Evolutionary conservation across 2,888 invertebrate species (phyloP).

Genomic region (Hypolimnas misippus): DNA sequence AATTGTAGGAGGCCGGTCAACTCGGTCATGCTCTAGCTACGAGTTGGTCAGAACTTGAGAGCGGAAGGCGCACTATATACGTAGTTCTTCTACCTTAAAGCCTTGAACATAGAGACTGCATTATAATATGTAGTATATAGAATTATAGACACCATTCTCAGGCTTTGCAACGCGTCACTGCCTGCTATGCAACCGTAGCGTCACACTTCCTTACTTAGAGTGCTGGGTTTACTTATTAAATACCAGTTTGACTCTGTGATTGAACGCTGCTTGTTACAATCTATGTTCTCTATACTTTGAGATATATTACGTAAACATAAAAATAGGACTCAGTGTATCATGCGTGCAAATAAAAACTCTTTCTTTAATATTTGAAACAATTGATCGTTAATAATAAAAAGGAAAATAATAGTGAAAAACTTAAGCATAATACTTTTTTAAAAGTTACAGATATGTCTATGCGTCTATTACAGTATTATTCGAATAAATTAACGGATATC

Average conservation of each 20-base stretch:
- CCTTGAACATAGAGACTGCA: constrained; percentile 31
- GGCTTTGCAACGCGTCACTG: constrained; percentile 61
- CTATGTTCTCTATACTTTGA: not conserved
- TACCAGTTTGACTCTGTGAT: constrained; percentile 28
- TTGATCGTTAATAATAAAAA: no score
- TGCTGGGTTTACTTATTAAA: constrained; percentile 35
- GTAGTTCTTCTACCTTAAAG: constrained; percentile 26
- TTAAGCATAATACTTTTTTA: no score
- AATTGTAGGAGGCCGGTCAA: constrained; percentile 45
- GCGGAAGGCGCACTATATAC: constrained; percentile 33
- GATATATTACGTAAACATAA: not conserved
- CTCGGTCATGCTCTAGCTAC: constrained; percentile 45
- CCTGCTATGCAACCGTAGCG: constrained; percentile 46
- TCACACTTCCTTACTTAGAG: constrained; percentile 44
- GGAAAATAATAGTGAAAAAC: no score
- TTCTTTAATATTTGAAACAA: no score
- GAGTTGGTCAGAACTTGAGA: constrained; percentile 27
- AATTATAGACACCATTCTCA: constrained; percentile 56
- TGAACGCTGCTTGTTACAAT: constrained; percentile 7
- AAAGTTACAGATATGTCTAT: no score
- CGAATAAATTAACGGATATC: no score
- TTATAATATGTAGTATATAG: constrained; percentile 22
- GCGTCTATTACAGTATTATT: no score
- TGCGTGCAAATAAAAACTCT: no score
- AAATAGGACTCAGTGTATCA: not conserved